These are phyloP conservation scores for Glomeris maerens DNA, from an alignment of 1,140 invertebrate species.

Conservation along the genomic window DNA sequence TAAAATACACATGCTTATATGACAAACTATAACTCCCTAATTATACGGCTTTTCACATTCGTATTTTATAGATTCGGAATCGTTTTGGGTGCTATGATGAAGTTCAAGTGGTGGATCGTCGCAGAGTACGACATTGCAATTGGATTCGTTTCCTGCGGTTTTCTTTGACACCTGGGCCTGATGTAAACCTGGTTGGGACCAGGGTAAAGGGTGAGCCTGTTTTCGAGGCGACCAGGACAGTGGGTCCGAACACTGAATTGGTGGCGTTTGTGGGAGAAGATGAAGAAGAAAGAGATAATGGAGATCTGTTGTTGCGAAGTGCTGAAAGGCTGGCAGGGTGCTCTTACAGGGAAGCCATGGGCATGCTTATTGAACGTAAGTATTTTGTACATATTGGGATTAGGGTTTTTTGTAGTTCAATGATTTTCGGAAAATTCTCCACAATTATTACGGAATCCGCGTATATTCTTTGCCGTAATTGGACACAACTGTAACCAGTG, in stretches of 20 bases:
- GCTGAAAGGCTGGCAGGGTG: neutral
- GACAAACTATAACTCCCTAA: too few relatives aligned
- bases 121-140: slow-evolving; percentile 74
- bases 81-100: slow-evolving; percentile 80
- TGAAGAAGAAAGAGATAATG: neutral
- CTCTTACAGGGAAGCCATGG: slow-evolving; percentile 1
- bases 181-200: slow-evolving; percentile 74
- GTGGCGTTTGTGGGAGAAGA: slow-evolving; percentile 66
- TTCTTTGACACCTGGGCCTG: slow-evolving; percentile 55
- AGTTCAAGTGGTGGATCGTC: slow-evolving; percentile 53
- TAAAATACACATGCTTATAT: too few relatives aligned
- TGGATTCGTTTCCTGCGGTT: slow-evolving; percentile 81
- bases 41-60: too few relatives aligned
- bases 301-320: neutral
- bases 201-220: slow-evolving; percentile 75
- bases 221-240: slow-evolving; percentile 68
- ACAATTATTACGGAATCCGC: neutral
- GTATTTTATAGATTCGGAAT: slow-evolving; percentile 72
- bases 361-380: slow-evolving; percentile 2
- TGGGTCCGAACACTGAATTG: slow-evolving; percentile 69
- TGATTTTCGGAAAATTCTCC: too few relatives aligned
- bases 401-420: too few relatives aligned
- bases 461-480: neutral
- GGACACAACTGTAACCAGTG: neutral
- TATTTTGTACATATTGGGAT: too few relatives aligned